Evolutionary conservation across 2,113 vertebrate species (phyloP), one percentile per base, ranked within the genome.

Genomic region (Hippocampus guttulatus): DNA sequence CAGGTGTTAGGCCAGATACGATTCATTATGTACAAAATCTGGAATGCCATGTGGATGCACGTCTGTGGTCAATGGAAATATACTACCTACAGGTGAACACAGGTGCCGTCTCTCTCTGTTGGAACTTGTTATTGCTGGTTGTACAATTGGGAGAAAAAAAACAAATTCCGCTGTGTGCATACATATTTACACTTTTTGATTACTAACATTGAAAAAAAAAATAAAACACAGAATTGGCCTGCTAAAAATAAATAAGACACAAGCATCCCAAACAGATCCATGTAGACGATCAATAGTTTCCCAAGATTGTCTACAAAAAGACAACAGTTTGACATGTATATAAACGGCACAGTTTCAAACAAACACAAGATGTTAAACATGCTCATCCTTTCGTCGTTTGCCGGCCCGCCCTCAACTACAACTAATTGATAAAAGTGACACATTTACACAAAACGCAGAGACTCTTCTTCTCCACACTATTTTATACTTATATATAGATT

Each of bases 1-100:
- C 92, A 92, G 94, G 91, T 94, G 16, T 33, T 94, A 94, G 84
- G 88, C 95, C 91, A 93, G 92, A 94, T 95, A 95, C 92, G 92
- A 88, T 92, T 92, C 92, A 84, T 91, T 95, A 96, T 95, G 87
- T 94, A 96, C 92, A 97, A 96, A 95, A 94, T 94, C 92, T 95
- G 94, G 94, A 96, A 95, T 96, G 95, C 92, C 93, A 93, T 92
- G 89, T 93, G 94, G 94, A 96, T 93, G 92, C 89, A 93, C 91
- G 94, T 92, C 91, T 79, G 85, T 88, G 91, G 87, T 86, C 66
- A 85, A 79, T 86, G 90, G 84, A 92, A 90, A 92, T 84, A 91
- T 16, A 16, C 83, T 84, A 90, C 84, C 86, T 91, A 87, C 90
- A 92, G 87, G 92, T 82, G 85, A 92, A 93, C 91, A 93, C 77